Conservation (phyloP, 2,797 vertebrate species). For the Bufotes viridis region DNA sequence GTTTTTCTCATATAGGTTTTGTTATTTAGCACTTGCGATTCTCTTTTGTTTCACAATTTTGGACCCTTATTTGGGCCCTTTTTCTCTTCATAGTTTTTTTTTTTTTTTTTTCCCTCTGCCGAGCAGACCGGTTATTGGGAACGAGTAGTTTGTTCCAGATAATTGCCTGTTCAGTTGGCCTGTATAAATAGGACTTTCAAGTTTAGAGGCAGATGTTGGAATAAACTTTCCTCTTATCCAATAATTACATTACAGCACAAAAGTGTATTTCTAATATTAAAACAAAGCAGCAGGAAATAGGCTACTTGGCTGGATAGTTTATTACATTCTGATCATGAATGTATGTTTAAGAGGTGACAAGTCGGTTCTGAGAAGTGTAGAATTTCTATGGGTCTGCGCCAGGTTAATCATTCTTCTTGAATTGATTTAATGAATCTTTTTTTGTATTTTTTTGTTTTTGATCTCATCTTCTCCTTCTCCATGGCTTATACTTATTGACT, state of each 20-base stretch:
- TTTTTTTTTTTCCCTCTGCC: no score
- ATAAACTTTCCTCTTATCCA: neutral
- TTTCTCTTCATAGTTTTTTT: no score
- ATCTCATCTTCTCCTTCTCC: constrained; percentile 39
- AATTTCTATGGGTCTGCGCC: constrained; percentile 21
- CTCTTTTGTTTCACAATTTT: no score
- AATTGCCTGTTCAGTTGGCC: no score
- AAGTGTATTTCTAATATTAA: constrained; percentile 13
- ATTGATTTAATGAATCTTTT: constrained; percentile 52
- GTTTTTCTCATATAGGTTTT: no score
- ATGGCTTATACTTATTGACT: constrained; percentile 46
- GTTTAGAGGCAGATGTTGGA: neutral
- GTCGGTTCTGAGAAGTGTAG: constrained; percentile 7
- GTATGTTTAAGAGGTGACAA: constrained; percentile 27
- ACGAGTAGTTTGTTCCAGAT: no score
- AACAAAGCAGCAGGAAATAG: neutral
- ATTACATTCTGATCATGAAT: constrained; percentile 22
- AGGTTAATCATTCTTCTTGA: constrained; percentile 34
- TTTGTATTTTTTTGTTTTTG: constrained; percentile 44
- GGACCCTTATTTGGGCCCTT: no score
- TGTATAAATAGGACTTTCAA: neutral
- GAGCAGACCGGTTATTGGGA: no score
- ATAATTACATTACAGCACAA: neutral
- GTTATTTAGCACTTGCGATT: fast-evolving
- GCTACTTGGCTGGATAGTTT: neutral